Conservation (phyloP, 2,797 vertebrate genomes). For the Anisognathus igniventris region DNA sequence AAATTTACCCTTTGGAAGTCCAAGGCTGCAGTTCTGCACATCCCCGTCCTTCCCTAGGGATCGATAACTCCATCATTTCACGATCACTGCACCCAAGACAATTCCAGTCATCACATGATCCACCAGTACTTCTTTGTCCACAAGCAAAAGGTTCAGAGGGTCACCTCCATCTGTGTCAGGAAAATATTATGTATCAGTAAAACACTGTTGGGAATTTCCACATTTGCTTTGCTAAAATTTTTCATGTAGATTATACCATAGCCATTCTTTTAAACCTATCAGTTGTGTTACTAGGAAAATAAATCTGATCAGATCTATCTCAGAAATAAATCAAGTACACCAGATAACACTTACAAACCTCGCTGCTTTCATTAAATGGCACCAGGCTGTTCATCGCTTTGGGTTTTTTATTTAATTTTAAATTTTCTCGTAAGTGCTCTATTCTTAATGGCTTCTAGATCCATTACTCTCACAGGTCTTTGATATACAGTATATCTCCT, state of each 20-base stretch:
- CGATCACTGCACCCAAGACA: neutral
- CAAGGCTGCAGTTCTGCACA: neutral
- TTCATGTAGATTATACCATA: neutral
- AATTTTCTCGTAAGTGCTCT: neutral
- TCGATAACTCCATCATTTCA: rapidly evolving
- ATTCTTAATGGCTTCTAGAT: neutral
- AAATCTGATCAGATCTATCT: neutral
- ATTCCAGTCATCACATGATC: neutral
- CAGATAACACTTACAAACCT: neutral
- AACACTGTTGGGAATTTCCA: neutral
- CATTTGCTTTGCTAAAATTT: neutral
- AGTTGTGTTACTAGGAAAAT: neutral
- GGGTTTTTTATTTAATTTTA: neutral
- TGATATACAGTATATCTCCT: neutral
- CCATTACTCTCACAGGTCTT: neutral
- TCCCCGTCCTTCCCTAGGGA: neutral
- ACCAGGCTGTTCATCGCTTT: neutral
- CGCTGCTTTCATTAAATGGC: neutral
- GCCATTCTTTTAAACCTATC: neutral
- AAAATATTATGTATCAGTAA: neutral
- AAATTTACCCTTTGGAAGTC: neutral
- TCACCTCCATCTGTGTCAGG: neutral
- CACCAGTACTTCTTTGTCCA: neutral
- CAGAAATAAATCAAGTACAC: constrained; percentile 19
- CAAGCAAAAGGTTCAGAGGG: neutral